Evolutionary conservation across 2,113 vertebrate genomes (phyloP).

Genomic region (Tiliqua scincoides): DNA sequence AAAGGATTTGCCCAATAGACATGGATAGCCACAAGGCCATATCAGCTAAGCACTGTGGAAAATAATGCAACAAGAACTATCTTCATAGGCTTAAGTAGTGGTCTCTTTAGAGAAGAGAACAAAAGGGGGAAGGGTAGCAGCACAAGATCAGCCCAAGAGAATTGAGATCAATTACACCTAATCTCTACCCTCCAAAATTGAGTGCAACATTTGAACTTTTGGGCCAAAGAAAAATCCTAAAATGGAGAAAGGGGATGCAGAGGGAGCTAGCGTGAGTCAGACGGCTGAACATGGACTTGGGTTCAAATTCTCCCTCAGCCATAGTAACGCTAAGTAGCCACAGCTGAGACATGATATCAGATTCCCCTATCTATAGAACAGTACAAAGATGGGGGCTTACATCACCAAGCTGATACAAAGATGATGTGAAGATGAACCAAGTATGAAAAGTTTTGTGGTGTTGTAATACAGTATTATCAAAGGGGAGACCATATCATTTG

Average conservation of each 20-base stretch:
- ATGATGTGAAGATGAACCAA: background rate
- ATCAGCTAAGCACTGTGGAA: background rate
- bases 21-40: background rate
- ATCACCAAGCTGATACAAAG: background rate
- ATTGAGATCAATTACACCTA: background rate
- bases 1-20: background rate
- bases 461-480: background rate
- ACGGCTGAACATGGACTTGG: too few species aligned
- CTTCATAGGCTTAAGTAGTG: background rate
- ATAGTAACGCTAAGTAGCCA: background rate
- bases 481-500: background rate
- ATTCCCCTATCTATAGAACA: background rate
- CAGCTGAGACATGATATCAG: background rate
- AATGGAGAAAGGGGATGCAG: background rate
- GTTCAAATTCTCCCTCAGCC: background rate
- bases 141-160: background rate
- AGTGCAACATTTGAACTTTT: background rate
- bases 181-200: too few species aligned
- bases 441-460: background rate
- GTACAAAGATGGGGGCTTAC: too few species aligned
- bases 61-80: background rate
- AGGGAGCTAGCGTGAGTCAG: background rate
- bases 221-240: background rate
- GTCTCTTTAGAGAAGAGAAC: background rate
- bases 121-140: background rate